These are phyloP conservation scores for Rhincodon typus DNA, from an alignment of 2,797 vertebrate species.

Conservation along the genomic window DNA sequence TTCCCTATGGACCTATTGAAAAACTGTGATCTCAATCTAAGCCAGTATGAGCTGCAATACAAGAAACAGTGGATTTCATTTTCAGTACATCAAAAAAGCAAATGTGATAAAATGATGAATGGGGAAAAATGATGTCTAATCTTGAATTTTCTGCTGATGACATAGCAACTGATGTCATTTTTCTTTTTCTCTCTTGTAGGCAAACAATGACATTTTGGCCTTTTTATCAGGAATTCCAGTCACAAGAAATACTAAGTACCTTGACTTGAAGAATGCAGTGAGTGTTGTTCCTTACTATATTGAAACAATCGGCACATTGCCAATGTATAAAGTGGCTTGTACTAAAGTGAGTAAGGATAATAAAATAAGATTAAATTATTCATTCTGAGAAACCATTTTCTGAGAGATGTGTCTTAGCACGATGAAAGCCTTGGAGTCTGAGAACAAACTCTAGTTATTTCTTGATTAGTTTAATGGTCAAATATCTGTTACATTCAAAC, in stretches of 20 bases:
- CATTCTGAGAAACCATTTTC: not conserved
- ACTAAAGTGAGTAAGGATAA: not conserved
- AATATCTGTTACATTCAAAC: not conserved
- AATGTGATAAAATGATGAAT: not conserved
- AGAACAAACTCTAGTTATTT: not conserved
- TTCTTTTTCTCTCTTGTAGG: slow-evolving; percentile 56
- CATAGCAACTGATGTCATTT: not conserved
- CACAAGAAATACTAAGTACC: slow-evolving; percentile 90
- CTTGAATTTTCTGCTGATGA: slow-evolving; percentile 16
- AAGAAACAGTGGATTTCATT: not conserved
- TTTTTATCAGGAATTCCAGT: slow-evolving; percentile 98
- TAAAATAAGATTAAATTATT: not conserved
- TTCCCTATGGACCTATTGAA: not conserved
- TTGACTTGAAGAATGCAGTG: slow-evolving; percentile 94
- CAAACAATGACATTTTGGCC: slow-evolving; percentile 94
- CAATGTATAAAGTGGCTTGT: not conserved
- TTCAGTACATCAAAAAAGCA: no score
- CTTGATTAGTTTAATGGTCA: not conserved
- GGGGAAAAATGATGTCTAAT: not conserved
- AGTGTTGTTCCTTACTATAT: slow-evolving; percentile 50
- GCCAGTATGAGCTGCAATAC: no score
- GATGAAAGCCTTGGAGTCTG: not conserved
- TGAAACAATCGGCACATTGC: not conserved
- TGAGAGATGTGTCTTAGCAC: no score
- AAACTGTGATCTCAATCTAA: not conserved